These are phyloP conservation scores for Ophioderma brevispina DNA, from an alignment of 35 echinoderm and acorn worm species.

Conservation along the genomic window DNA sequence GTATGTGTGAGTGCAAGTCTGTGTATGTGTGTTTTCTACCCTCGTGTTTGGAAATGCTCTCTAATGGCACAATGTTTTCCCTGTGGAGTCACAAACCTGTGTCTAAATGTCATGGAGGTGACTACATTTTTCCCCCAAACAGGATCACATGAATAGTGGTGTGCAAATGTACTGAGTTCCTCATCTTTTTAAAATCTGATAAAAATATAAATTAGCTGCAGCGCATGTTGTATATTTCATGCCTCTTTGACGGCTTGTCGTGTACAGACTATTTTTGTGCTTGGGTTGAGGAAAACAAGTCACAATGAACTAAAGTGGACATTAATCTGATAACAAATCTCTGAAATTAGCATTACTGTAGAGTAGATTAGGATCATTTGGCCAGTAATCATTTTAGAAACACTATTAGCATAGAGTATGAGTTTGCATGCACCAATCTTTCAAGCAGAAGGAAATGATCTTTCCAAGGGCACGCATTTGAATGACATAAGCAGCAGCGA, in stretches of 20 bases:
- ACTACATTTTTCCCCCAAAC: too few relatives aligned
- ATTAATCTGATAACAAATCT: not conserved
- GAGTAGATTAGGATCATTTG: not conserved
- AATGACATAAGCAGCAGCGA: conserved; percentile 8
- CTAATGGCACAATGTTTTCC: not conserved
- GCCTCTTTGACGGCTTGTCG: not conserved
- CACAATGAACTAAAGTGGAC: not conserved
- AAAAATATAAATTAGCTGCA: too few relatives aligned
- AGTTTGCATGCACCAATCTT: not conserved
- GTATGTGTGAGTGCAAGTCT: not conserved
- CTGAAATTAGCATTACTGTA: not conserved
- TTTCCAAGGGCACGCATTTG: not conserved
- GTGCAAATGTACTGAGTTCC: too few relatives aligned
- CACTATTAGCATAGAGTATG: not conserved
- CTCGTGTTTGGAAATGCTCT: not conserved
- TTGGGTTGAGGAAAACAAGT: not conserved
- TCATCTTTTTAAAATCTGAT: too few relatives aligned
- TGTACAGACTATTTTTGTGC: not conserved
- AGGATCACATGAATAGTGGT: too few relatives aligned
- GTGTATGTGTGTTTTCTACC: not conserved
- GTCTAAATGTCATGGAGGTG: not conserved
- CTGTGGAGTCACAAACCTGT: not conserved
- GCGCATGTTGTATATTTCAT: not conserved
- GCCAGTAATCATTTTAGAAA: conserved; percentile 1
- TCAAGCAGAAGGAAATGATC: not conserved